Evolutionary conservation across 1,140 invertebrate genomes (phyloP).

Genomic region (Drosophila busckii): DNA sequence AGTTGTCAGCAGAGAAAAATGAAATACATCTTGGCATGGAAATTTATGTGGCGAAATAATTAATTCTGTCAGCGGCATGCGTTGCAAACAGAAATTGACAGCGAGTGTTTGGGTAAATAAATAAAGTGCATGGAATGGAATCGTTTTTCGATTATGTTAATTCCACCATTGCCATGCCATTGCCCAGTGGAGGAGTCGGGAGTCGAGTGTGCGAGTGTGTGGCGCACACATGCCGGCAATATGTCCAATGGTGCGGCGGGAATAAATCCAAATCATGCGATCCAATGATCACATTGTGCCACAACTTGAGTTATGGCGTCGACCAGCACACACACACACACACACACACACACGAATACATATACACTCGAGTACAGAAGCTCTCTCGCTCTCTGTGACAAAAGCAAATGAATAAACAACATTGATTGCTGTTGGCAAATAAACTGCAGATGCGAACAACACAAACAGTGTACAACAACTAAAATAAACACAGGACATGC

Average conservation of each 20-base stretch:
- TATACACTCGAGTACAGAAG: slow-evolving; percentile 15
- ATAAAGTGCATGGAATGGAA: slow-evolving; percentile 40
- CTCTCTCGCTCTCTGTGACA: slow-evolving; percentile 12
- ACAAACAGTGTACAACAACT: slow-evolving; percentile 32
- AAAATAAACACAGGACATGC: slow-evolving; percentile 18
- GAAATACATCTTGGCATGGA: slow-evolving; percentile 10
- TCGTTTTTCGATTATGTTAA: slow-evolving; percentile 74
- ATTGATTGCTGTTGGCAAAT: slow-evolving; percentile 54
- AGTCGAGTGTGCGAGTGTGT: slow-evolving; percentile 48
- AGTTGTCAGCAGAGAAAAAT: slow-evolving; percentile 16
- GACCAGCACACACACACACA: slow-evolving; percentile 21
- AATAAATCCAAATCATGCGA: slow-evolving; percentile 76
- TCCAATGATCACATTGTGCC: slow-evolving; percentile 73
- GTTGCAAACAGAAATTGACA: slow-evolving; percentile 57
- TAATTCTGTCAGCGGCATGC: slow-evolving; percentile 66
- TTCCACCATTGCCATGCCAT: slow-evolving; percentile 46
- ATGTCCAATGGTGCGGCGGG: slow-evolving; percentile 70
- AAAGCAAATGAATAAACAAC: slow-evolving; percentile 38
- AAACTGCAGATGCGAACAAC: slow-evolving; percentile 61
- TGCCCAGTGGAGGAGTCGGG: slow-evolving; percentile 23
- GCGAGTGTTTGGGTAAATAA: slow-evolving; percentile 46
- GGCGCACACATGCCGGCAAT: slow-evolving; percentile 73
- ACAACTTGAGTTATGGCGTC: slow-evolving; percentile 69
- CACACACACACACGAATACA: neutral
- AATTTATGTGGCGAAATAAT: slow-evolving; percentile 76